These are phyloP conservation scores for Channa maculata DNA, from an alignment of 2,113 vertebrate species.

Conservation along the genomic window DNA sequence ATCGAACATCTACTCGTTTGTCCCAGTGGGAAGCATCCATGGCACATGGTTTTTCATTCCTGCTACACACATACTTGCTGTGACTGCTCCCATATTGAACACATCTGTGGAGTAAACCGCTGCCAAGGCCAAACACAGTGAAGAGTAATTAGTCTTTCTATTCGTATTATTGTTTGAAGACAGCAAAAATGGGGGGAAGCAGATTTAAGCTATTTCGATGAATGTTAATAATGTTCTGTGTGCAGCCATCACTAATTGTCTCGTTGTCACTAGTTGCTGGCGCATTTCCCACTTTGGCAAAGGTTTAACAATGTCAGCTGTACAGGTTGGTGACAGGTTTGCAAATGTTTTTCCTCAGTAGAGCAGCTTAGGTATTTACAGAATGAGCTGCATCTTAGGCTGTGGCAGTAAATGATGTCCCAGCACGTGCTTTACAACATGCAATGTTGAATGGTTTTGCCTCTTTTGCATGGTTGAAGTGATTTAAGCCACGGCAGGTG, in stretches of 20 bases:
- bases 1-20: slow-evolving; percentile 38
- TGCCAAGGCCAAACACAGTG: slow-evolving; percentile 59
- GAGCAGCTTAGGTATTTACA: slow-evolving; percentile 30
- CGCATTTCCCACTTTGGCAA: slow-evolving; percentile 28
- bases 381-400: slow-evolving; percentile 36
- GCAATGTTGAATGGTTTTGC: slow-evolving; percentile 62
- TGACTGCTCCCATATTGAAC: slow-evolving; percentile 65
- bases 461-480: slow-evolving; percentile 65
- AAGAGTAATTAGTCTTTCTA: slow-evolving; percentile 59
- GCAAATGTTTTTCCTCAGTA: slow-evolving; percentile 46
- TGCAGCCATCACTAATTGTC: slow-evolving; percentile 29
- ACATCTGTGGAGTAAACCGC: slow-evolving; percentile 60
- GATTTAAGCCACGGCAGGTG: slow-evolving; percentile 81
- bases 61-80: slow-evolving; percentile 40
- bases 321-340: slow-evolving; percentile 39
- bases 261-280: slow-evolving; percentile 29
- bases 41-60: slow-evolving; percentile 52
- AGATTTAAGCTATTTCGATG: slow-evolving; percentile 46
- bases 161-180: slow-evolving; percentile 72
- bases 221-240: slow-evolving; percentile 22
- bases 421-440: slow-evolving; percentile 53
- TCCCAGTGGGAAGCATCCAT: slow-evolving; percentile 44
- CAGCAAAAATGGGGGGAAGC: slow-evolving; percentile 28
- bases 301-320: slow-evolving; percentile 23
- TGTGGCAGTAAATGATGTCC: slow-evolving; percentile 56